phyloP scores from a whole-genome alignment of 2,797 vertebrate species.

The Streptopelia turtur region DNA sequence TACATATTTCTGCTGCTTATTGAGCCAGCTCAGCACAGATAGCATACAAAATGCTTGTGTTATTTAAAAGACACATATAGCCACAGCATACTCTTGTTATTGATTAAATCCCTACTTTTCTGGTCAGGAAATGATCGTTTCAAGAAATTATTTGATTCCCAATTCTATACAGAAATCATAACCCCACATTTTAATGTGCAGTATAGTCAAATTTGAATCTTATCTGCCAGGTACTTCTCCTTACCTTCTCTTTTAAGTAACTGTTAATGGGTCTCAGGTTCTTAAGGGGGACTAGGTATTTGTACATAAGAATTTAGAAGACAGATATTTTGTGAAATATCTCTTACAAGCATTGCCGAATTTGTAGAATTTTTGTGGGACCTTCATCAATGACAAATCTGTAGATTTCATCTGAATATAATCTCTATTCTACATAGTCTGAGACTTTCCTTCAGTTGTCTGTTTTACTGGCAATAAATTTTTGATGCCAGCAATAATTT shows the following conservation, averaged over 20 bases:
- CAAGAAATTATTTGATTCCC: background rate
- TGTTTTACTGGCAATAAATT: background rate
- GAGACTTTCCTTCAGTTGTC: background rate
- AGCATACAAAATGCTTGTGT: background rate
- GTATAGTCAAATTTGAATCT: background rate
- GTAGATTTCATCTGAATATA: background rate
- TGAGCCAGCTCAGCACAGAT: background rate
- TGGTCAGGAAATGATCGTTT: background rate
- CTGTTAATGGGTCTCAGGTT: background rate
- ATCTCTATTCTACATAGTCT: background rate
- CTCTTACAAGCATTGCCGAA: accelerated
- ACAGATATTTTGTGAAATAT: background rate
- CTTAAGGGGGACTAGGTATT: background rate
- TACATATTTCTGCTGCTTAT: background rate
- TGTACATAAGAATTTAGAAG: background rate
- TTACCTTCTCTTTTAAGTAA: background rate
- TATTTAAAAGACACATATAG: background rate
- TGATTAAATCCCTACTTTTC: background rate
- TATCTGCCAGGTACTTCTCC: background rate
- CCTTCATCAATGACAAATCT: background rate
- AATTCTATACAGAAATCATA: background rate
- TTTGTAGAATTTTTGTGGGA: background rate
- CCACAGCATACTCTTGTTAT: background rate
- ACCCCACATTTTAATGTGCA: accelerated
- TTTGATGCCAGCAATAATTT: background rate